Percentiles rank a stretch among this genome's conserved stretches.
Evolutionary conservation across 1,140 invertebrate species (phyloP).

Genomic region (Plutomurus gul): DNA sequence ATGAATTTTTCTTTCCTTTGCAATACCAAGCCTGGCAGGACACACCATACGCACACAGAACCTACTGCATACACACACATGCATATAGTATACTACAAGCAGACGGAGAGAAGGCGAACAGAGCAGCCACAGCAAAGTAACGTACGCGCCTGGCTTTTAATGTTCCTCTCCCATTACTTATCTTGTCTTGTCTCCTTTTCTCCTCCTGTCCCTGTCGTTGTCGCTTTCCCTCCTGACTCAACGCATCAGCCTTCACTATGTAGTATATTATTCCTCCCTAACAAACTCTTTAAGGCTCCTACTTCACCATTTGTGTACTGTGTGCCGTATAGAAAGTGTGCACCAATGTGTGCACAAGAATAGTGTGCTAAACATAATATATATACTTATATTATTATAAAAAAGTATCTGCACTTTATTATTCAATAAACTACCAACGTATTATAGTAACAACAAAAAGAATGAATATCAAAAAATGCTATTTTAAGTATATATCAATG

Average conservation of each 20-base stretch:
- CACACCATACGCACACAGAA: not conserved
- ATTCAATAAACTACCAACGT: too few species aligned
- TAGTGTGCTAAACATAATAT: too few species aligned
- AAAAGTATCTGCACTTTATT: too few species aligned
- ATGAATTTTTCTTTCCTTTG: conserved; percentile 41
- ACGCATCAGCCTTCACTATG: not conserved
- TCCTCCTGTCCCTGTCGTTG: conserved; percentile 31
- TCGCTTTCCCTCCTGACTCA: conserved; percentile 29
- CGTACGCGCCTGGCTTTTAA: conserved; percentile 26
- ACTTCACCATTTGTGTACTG: too few species aligned
- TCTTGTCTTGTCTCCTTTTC: conserved; percentile 36
- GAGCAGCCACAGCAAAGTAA: not conserved
- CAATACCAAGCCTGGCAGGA: not conserved
- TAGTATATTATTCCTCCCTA: not conserved
- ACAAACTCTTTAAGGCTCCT: not conserved
- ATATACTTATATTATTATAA: too few species aligned
- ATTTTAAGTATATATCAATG: too few species aligned
- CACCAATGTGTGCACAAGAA: too few species aligned
- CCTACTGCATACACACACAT: not conserved
- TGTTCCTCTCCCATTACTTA: conserved; percentile 43
- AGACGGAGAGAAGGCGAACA: not conserved
- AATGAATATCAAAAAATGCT: too few species aligned
- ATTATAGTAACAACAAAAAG: too few species aligned
- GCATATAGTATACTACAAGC: too few species aligned
- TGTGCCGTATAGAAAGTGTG: too few species aligned